Base-by-base conservation (phyloP, 1,140 invertebrate species). In the Lysiphlebus fabarum region DNA sequence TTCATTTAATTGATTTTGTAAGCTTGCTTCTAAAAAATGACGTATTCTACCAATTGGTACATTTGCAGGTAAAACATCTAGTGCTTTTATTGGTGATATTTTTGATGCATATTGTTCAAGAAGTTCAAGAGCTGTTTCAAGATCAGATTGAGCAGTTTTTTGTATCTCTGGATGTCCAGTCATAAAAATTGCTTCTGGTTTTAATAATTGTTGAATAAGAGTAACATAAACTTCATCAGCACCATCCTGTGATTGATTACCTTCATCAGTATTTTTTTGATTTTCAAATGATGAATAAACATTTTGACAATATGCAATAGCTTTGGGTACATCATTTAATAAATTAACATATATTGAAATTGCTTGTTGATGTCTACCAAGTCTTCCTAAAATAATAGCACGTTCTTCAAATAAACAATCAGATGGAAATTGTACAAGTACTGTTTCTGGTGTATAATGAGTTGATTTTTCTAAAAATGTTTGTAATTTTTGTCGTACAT, bases 321-420 rank as follows among this genome's bases (percentile, higher is more conserved):
- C 96, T 69, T 87, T 86, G 0, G 85, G 70, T 14, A 90, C 83
- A 78, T 98, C 89, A 47, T 92, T 87, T 58, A 87, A 86, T 67
- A 82, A 87, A 81, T 83, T 90, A 67, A 96, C 85, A 73, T 98
- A 98, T 70, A 99, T 95, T 1, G 88, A 87, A 44, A 99, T 78
- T 4, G 92, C 95, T 74, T 98, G 90, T 70, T 98, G 90, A 80
- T 96, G 91, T 45, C 87, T 79, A 7, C 90, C 92, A 2, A 98
- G 80, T 65, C 91, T 87, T 5, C 94, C 95, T 12, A 97, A 78
- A 58, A 99, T 87, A 36, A 98, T 85, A 0, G 96, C 95, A 58
- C 94, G 82, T 80, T 99, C 97, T 76, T 98, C 94, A 73, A 92
- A 90, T 60, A 98, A 82, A 64, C 86, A 84, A 70, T 96, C 87